A percentile compares a stretch with the other conserved stretches of the same genome.
These are phyloP conservation scores for Salvelinus namaycush DNA, from an alignment of 2,113 vertebrate genomes.

Conservation along the genomic window DNA sequence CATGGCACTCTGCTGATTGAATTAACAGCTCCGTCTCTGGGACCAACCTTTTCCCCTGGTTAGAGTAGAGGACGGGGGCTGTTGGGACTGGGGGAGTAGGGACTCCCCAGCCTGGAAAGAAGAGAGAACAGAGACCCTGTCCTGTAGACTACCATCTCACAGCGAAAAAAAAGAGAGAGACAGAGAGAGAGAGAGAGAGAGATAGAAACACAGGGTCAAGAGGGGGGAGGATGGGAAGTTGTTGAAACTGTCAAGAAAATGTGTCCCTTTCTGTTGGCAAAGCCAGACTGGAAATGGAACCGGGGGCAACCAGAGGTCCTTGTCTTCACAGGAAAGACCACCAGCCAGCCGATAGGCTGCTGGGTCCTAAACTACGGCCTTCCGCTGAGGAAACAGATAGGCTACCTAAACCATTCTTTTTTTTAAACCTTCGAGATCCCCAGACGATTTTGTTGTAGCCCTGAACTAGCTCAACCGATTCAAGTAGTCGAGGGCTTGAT, in stretches of 20 bases:
- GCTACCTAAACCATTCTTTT: no score
- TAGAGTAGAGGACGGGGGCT: constrained; percentile 27
- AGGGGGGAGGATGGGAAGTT: constrained; percentile 52
- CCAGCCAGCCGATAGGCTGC: constrained; percentile 23
- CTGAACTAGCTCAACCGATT: no score
- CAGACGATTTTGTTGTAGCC: no score
- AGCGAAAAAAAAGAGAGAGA: constrained; percentile 2
- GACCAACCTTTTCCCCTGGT: constrained; percentile 64
- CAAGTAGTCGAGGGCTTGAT: no score
- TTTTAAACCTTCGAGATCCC: no score
- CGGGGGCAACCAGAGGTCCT: constrained; percentile 74
- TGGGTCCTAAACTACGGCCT: constrained; percentile 32
- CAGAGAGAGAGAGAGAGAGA: not conserved
- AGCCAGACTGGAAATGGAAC: constrained; percentile 71
- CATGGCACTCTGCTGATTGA: constrained; percentile 77
- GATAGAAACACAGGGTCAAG: constrained; percentile 13
- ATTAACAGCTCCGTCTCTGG: constrained; percentile 80
- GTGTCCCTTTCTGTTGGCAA: constrained; percentile 67
- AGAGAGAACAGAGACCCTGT: not conserved
- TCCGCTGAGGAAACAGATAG: no score
- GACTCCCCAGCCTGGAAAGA: not conserved
- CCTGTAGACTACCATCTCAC: no score
- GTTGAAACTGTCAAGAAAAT: constrained; percentile 74
- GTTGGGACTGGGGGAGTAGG: constrained; percentile 46
- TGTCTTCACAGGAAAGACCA: constrained; percentile 57